Base-by-base conservation (phyloP, 2,797 vertebrate species). In the Platalea minor region DNA sequence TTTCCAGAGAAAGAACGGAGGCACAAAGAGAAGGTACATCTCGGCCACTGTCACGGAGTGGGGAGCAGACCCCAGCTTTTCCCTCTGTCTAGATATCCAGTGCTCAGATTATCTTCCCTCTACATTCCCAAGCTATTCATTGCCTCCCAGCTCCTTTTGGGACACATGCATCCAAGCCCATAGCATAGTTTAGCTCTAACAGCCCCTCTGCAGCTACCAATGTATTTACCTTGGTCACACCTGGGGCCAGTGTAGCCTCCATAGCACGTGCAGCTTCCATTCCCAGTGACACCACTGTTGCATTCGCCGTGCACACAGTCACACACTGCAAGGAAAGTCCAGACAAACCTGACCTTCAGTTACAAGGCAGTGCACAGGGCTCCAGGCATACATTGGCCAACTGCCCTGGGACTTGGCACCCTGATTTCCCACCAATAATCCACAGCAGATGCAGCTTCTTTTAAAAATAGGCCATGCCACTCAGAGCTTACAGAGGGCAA, bases 261-360 rank as follows among this genome's bases (percentile, higher is more conserved):
- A 77, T 99, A 98, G 97, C 99, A 99, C 7, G 95, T 98, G 97
- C 99, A 99, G 96, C 97, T 97, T 57, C 99, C 99, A 1, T 99
- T 95, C 4, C 99, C 99, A 2, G 91, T 70, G 1, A 98, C 92
- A 4, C 99, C 98, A 0, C 91, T 95, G 91, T 90, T 98, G 97
- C 99, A 99, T 73, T 98, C 81, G 31, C 99, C 99, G 0, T 98
- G 95, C 23, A 97, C 96, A 92, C 99, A 99, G 92, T 97, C 98
- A 96, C 99, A 99, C 89, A 90, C 99, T 99, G 97, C 9, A 92
- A 94, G 39, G 65, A 2, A 92, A 95, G 45, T 24, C 51, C 87
- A 95, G 41, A 89, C n/a, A 93, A 67, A 70, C 7, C 46, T 21
- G 29, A 35, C 11, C 33, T 70, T 56, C 5, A 31, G 76, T 35